Percentiles rank a stretch among this genome's conserved stretches.
phyloP scores from a whole-genome alignment of 2,113 vertebrate species.

The Psettodes erumei region DNA sequence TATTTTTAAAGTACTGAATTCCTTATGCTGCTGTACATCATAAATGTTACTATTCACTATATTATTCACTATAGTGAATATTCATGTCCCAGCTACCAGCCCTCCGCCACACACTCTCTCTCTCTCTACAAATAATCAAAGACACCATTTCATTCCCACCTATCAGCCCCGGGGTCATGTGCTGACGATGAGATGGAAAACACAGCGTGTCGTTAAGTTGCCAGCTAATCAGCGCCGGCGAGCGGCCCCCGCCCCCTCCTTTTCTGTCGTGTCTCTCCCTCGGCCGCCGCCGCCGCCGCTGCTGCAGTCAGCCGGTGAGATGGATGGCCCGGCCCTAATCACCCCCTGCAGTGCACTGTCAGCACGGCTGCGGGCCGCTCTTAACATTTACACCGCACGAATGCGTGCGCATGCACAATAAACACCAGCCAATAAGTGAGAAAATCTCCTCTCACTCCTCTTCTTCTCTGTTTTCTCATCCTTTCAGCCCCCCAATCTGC shows the following conservation, averaged over 20 bases:
- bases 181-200: constrained; percentile 72
- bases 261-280: constrained; percentile 38
- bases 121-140: constrained; percentile 63
- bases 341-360: constrained; percentile 73
- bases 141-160: constrained; percentile 73
- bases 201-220: constrained; percentile 78
- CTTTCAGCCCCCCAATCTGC: not conserved
- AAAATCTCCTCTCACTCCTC: constrained; percentile 35
- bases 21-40: too few species aligned
- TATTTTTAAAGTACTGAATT: too few species aligned
- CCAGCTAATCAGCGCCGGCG: constrained; percentile 76
- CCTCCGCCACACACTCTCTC: constrained; percentile 42
- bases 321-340: constrained; percentile 75
- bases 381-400: constrained; percentile 77
- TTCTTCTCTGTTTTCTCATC: not conserved
- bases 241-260: constrained; percentile 49
- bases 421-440: constrained; percentile 60
- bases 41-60: too few species aligned
- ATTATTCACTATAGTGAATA: constrained; percentile 70
- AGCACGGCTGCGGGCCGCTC: constrained; percentile 73
- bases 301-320: constrained; percentile 58
- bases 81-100: constrained; percentile 57
- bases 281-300: constrained; percentile 4
- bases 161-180: constrained; percentile 74
- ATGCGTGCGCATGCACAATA: constrained; percentile 46